A percentile compares a stretch with the other conserved stretches of the same genome.
Conservation (phyloP, 2,113 vertebrate genomes). For the Nothocercus nigrocapillus region DNA sequence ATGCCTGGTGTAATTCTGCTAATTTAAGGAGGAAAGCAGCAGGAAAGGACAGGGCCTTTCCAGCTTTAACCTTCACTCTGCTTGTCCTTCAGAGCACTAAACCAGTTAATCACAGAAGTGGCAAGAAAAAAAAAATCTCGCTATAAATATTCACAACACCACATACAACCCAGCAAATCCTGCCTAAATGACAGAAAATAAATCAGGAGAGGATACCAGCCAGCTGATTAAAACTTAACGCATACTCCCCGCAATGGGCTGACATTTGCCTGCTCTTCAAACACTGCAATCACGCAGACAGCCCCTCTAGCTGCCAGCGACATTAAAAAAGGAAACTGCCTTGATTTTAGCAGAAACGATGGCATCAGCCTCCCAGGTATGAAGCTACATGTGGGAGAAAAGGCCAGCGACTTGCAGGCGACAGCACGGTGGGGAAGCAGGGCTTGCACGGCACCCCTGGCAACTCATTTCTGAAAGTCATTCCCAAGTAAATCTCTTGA, state of each 20-base stretch:
- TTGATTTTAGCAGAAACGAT: background rate
- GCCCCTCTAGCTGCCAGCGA: background rate
- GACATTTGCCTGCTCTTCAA: conserved; percentile 33
- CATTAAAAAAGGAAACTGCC: background rate
- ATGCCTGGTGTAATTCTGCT: background rate
- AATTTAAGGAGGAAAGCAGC: background rate
- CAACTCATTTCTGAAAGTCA: background rate
- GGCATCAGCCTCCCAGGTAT: rapidly evolving
- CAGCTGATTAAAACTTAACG: conserved; percentile 36
- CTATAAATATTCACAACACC: conserved; percentile 50
- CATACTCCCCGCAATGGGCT: background rate
- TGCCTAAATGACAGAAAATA: conserved; percentile 27
- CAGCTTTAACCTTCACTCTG: conserved; percentile 1
- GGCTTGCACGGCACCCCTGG: background rate
- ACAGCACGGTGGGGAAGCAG: too few species aligned
- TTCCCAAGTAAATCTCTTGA: background rate
- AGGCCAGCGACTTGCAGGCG: rapidly evolving
- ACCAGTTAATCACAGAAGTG: conserved; percentile 8
- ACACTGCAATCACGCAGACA: background rate
- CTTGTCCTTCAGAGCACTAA: background rate
- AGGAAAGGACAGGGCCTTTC: background rate
- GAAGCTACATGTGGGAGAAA: background rate
- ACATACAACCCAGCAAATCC: background rate
- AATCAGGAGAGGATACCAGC: background rate
- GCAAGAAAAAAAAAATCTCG: background rate